Percentiles rank a stretch among this genome's conserved stretches.
phyloP scores from a whole-genome alignment of 2,797 vertebrate species.

The Alauda arvensis region DNA sequence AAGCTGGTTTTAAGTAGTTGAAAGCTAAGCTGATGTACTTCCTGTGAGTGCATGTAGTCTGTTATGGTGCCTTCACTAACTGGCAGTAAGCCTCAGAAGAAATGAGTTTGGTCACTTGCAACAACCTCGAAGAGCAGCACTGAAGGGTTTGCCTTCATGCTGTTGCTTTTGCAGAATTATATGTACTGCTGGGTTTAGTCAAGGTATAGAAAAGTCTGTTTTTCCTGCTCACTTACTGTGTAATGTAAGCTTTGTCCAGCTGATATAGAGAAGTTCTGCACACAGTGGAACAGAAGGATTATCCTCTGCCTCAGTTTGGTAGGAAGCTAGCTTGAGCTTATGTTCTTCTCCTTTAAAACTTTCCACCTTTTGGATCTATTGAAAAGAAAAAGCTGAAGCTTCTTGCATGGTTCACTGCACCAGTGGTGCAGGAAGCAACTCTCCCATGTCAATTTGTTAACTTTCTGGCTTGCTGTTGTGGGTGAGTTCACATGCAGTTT shows the following conservation, averaged over 20 bases:
- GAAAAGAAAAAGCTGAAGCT: neutral
- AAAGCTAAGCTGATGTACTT: neutral
- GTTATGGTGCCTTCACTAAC: rapidly evolving
- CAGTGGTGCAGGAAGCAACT: neutral
- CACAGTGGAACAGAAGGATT: neutral
- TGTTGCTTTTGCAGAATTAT: neutral
- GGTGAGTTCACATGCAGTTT: neutral
- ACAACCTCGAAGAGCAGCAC: neutral
- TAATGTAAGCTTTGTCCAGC: neutral
- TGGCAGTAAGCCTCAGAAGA: neutral
- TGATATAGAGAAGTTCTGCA: neutral
- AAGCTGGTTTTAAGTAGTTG: neutral
- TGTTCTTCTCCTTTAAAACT: neutral
- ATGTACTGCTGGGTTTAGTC: neutral
- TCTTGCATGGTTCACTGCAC: neutral
- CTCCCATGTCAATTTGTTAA: neutral
- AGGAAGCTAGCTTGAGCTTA: neutral
- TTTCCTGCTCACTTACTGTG: neutral
- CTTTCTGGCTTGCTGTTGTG: neutral
- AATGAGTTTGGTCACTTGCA: neutral
- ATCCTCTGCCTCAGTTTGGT: neutral
- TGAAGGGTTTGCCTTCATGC: neutral
- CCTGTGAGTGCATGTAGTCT: neutral
- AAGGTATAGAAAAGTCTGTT: neutral
- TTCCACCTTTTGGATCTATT: neutral